These are phyloP conservation scores for Pollenia griseotomentosa DNA, from an alignment of 2,888 invertebrate species.

Conservation along the genomic window DNA sequence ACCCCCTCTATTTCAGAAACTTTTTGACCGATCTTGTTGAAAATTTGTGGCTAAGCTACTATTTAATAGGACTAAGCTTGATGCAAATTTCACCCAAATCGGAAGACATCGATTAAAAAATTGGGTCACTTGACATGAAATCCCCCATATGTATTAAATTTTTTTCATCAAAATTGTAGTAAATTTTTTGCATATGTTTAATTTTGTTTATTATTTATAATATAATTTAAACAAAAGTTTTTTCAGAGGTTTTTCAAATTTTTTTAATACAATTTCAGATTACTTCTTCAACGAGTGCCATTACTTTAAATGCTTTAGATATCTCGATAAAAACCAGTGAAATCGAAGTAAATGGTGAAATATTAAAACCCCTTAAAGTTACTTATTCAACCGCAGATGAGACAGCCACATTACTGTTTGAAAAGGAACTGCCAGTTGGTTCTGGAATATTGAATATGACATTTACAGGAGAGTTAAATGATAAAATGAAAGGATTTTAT, in stretches of 20 bases:
- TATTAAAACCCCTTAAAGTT: constrained; percentile 78
- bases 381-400: constrained; percentile 86
- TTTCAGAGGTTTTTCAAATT: not conserved
- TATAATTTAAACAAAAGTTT: too few species aligned
- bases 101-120: too few species aligned
- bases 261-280: constrained; percentile 86
- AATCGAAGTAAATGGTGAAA: constrained; percentile 85
- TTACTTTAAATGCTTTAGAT: constrained; percentile 92
- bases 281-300: constrained; percentile 87
- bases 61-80: too few species aligned
- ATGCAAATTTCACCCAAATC: too few species aligned
- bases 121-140: too few species aligned
- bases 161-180: too few species aligned
- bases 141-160: too few species aligned
- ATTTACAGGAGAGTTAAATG: constrained; percentile 94
- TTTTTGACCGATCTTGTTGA: too few species aligned
- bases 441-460: constrained; percentile 87
- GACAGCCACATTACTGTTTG: constrained; percentile 88
- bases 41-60: too few species aligned
- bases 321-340: constrained; percentile 88
- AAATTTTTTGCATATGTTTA: too few species aligned
- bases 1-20: too few species aligned
- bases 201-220: too few species aligned
- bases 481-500: constrained; percentile 98
- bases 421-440: constrained; percentile 86